Percentiles rank a stretch among this genome's conserved stretches.
These are phyloP conservation scores for Pterostichus madidus DNA, from an alignment of 2,888 invertebrate species.

Conservation along the genomic window DNA sequence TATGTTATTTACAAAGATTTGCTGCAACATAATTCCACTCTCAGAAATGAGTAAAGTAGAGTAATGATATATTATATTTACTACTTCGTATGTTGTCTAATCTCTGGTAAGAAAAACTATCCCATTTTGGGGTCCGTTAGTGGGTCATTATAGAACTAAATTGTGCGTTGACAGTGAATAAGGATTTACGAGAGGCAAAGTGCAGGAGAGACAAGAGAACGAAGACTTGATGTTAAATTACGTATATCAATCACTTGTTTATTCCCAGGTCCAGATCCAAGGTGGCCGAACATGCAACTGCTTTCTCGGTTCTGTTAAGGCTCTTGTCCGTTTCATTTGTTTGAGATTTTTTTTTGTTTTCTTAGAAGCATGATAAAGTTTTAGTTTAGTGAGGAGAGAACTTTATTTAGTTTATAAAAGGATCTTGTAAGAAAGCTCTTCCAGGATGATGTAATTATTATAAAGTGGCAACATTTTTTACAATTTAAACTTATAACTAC, in stretches of 20 bases:
- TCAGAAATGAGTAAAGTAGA: too few species aligned
- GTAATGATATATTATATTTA: too few species aligned
- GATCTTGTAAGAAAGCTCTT: not conserved
- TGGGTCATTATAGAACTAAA: slow-evolving; percentile 33
- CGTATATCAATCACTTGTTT: slow-evolving; percentile 64
- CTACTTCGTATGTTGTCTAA: too few species aligned
- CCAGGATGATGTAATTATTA: not conserved
- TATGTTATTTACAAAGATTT: too few species aligned
- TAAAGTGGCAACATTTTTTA: slow-evolving; percentile 15
- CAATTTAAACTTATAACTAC: slow-evolving; percentile 4
- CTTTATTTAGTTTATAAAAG: not conserved
- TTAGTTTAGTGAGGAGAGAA: not conserved
- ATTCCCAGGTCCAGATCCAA: slow-evolving; percentile 30
- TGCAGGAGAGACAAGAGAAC: slow-evolving; percentile 7
- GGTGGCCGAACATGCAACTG: slow-evolving; percentile 64
- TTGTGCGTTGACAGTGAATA: slow-evolving; percentile 43
- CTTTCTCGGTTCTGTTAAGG: slow-evolving; percentile 45
- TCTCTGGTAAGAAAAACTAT: not conserved
- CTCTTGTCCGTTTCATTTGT: not conserved
- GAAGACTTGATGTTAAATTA: slow-evolving; percentile 51
- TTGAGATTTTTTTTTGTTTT: not conserved
- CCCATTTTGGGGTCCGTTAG: not conserved
- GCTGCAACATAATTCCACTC: too few species aligned
- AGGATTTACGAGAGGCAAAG: slow-evolving; percentile 41
- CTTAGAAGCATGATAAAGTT: not conserved